These are phyloP conservation scores for Aldrovandia affinis DNA, from an alignment of 2,797 vertebrate genomes.

Conservation along the genomic window DNA sequence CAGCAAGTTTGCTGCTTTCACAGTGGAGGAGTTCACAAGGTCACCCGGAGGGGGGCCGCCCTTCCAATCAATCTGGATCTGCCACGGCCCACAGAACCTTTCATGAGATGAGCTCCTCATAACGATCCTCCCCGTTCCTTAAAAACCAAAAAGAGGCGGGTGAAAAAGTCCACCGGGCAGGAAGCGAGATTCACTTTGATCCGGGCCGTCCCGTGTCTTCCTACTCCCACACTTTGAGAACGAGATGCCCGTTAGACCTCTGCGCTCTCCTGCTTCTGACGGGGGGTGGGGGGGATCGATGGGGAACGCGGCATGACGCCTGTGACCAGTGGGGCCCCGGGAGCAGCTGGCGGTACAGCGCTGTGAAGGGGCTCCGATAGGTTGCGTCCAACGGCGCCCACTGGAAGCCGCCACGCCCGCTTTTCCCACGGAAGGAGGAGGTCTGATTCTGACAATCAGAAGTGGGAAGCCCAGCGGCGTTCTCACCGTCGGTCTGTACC, in stretches of 20 bases:
- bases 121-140: conserved; percentile 10
- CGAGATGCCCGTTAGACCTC: neutral
- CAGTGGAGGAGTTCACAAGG: conserved; percentile 25
- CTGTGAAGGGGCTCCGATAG: neutral
- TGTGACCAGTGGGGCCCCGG: neutral
- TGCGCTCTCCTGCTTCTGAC: neutral
- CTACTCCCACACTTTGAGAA: neutral
- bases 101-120: conserved; percentile 25
- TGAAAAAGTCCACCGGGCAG: neutral
- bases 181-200: conserved; percentile 41
- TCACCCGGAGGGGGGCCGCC: conserved; percentile 41
- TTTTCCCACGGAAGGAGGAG: neutral
- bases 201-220: conserved; percentile 31
- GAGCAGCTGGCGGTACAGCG: neutral
- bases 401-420: neutral
- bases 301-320: neutral
- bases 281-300: conserved; percentile 15
- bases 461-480: neutral
- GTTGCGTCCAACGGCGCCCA: neutral
- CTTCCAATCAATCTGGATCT: conserved; percentile 36
- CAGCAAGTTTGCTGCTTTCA: neutral
- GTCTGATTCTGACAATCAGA: neutral
- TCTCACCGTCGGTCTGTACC: neutral
- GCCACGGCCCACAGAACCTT: conserved; percentile 20
- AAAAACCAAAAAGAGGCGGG: neutral